phyloP scores from a whole-genome alignment of 2,797 vertebrate genomes.

The Molothrus ater region DNA sequence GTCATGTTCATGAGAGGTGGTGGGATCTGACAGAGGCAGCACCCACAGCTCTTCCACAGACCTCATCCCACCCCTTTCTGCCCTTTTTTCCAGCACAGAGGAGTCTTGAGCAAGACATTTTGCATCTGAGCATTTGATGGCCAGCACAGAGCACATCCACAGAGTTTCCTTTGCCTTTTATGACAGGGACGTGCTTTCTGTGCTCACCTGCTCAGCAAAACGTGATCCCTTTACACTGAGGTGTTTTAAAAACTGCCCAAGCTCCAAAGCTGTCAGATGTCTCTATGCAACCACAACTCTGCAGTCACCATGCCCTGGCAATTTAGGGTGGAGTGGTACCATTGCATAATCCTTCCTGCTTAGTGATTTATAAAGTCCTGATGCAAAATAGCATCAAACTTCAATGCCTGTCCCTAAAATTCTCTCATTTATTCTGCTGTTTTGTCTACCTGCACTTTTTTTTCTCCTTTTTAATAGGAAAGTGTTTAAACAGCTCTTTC shows the following conservation, averaged over 20 bases:
- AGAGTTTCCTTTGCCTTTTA: not conserved
- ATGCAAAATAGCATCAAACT: not conserved
- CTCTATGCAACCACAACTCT: not conserved
- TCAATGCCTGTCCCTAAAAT: not conserved
- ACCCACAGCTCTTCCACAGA: not conserved
- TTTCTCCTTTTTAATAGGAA: not conserved
- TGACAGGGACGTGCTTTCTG: not conserved
- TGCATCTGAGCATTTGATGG: not conserved
- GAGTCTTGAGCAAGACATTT: not conserved
- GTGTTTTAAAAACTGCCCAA: not conserved
- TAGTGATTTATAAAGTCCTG: not conserved
- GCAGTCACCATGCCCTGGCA: not conserved
- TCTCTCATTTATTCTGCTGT: not conserved
- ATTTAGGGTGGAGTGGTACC: not conserved
- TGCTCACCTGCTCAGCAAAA: not conserved
- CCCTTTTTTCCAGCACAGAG: not conserved
- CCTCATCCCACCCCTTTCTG: not conserved
- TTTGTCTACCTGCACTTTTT: not conserved
- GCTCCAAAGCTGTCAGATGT: not conserved
- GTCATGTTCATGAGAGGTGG: accelerated
- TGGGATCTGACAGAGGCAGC: not conserved
- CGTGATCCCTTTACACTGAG: accelerated
- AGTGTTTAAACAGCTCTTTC: conserved; percentile 44
- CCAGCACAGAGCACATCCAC: not conserved
- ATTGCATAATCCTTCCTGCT: not conserved